Evolutionary conservation across 2,888 invertebrate species (phyloP).

Genomic region (Cylindroiulus punctatus): DNA sequence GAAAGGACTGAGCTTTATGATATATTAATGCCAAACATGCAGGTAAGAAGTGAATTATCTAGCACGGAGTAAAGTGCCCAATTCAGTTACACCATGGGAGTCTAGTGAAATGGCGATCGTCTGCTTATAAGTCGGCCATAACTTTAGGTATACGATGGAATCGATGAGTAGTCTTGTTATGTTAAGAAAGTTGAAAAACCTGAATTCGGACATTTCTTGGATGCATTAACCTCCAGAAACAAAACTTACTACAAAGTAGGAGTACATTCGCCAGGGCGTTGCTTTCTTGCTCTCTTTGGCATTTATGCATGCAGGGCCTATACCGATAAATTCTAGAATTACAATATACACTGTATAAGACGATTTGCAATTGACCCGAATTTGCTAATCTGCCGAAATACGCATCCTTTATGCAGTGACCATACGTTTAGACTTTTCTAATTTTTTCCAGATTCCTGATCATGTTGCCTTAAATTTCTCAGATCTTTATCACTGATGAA

Average conservation of each 20-base stretch:
- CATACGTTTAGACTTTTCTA: too few species aligned
- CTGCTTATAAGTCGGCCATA: not conserved
- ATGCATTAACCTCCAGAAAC: not conserved
- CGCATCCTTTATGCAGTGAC: not conserved
- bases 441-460: too few species aligned
- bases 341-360: too few species aligned
- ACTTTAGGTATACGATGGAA: not conserved
- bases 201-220: conserved; percentile 22
- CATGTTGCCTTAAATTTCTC: too few species aligned
- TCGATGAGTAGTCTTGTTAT: not conserved
- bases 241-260: not conserved
- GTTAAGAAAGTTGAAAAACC: conserved; percentile 30
- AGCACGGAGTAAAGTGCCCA: not conserved
- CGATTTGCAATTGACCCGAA: not conserved
- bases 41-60: too few species aligned
- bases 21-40: too few species aligned
- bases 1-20: too few species aligned
- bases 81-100: not conserved
- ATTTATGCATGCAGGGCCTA: not conserved
- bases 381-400: not conserved
- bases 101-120: not conserved
- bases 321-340: not conserved
- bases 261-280: not conserved
- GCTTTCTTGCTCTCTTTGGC: not conserved
- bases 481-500: too few species aligned